Percentiles rank a stretch among this genome's conserved stretches.
phyloP scores from a whole-genome alignment of 2,797 vertebrate species.

The Peromyscus melanophrys region DNA sequence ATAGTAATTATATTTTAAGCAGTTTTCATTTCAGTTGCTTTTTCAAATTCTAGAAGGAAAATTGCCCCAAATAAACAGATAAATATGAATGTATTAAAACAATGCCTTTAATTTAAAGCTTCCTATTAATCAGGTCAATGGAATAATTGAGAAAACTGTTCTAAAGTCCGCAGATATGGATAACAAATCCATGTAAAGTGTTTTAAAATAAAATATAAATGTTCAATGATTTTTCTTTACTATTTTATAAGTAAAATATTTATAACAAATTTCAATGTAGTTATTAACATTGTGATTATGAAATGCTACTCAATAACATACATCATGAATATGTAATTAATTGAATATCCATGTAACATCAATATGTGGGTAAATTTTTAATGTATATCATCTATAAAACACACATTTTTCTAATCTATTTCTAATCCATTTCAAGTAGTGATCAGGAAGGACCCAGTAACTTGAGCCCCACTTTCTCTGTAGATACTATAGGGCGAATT shows the following conservation, averaged over 20 bases:
- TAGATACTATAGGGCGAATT: constrained; percentile 69
- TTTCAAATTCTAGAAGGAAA: constrained; percentile 20
- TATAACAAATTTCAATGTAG: neutral
- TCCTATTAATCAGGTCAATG: constrained; percentile 42
- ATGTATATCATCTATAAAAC: constrained; percentile 46
- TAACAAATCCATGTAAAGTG: constrained; percentile 3
- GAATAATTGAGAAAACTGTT: constrained; percentile 9
- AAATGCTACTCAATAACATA: constrained; percentile 53
- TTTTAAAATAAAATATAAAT: constrained; percentile 18
- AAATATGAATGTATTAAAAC: neutral
- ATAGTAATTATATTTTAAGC: constrained; percentile 7
- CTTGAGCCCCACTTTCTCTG: constrained; percentile 52
- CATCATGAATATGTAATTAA: constrained; percentile 57
- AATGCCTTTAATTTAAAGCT: constrained; percentile 6
- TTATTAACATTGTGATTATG: constrained; percentile 21
- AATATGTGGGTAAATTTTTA: neutral
- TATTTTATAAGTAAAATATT: constrained; percentile 52
- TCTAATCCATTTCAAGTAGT: constrained; percentile 14
- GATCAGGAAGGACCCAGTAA: constrained; percentile 3
- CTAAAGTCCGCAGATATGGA: constrained; percentile 4
- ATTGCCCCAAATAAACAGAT: neutral
- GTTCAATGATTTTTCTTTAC: constrained; percentile 16
- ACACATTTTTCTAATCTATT: neutral
- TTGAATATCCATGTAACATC: neutral
- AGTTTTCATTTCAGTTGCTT: constrained; percentile 20